Base-by-base conservation (phyloP, 2,113 vertebrate genomes). In the Rhinogobius similis region DNA sequence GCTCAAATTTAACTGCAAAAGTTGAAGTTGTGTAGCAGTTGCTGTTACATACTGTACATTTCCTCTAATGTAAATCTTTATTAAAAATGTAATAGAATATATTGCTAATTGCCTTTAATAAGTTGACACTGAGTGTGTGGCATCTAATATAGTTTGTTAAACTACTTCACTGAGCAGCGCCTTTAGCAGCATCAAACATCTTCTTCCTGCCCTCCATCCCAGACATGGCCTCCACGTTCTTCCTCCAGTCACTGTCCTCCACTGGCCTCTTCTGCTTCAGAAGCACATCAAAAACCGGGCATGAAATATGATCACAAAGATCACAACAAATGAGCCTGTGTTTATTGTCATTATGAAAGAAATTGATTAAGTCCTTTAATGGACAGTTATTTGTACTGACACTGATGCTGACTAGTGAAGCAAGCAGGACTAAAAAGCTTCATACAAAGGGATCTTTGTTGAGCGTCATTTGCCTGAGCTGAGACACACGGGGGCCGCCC, bases 181-280 rank as follows among this genome's bases (percentile, higher is more conserved):
- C 90, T 53, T 90, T 97, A 72, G 96, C 96, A 6, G 96, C 96
- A 0, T 98, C 96, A 0, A 98, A 98, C 95, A 98, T 98, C 92
- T 98, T 98, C 94, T 98, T 98, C 48, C 96, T 87, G 9, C 96
- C 96, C 79, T 98, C 96, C 96, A 98, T 98, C 23, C 96, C 96
- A 0, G 96, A 98, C 96, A 98, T 97, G 87, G 96, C 96, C 68
- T 98, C 96, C 82, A 98, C 96, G 0, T 98, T 98, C 93, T 98
- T 98, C 81, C 96, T 94, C 96, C 96, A 98, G 85, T 98, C 96
- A 0, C 96, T 95, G 82, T 98, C 96, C 83, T 97, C 96, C 62
- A 94, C 95, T 0, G 96, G 96, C 59, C 96, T 94, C 48, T 98
- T 96, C 96, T 98, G 77, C 61, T 74, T 21, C 24, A 66, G 0